Base-by-base conservation (phyloP, 2,888 invertebrate genomes). In the Cheilosia vernalis region DNA sequence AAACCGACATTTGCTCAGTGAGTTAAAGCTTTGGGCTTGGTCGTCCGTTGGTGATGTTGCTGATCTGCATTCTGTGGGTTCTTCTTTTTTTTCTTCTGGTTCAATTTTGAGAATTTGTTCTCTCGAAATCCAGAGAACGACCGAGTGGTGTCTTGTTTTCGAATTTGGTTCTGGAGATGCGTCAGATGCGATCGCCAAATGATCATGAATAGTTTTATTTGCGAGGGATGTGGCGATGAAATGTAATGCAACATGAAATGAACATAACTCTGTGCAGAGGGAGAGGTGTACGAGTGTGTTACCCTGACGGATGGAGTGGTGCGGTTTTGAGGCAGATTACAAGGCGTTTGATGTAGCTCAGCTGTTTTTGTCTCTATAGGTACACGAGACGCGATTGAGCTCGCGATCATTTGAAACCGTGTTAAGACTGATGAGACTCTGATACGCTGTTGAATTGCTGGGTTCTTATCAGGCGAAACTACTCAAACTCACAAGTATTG, bases 1-100 rank as follows among this genome's bases (percentile, higher is more conserved):
- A 70, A 69, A 69, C 81, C 81, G 76, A 81, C 81, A 81, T 85
- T 76, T 81, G 77, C 67, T 81, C 76, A 76, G 84, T 80, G 80
- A 84, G 80, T 70, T 80, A 84, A 84, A 84, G 80, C 80, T 76
- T 79, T 60, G 58, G 67, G 49, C 13, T 64, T 9, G 30, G 64
- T 40, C 61, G 74, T 6, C 27, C 27, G 27, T 27, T 27, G 27
- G 6, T 27, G 27, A 27, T 27, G 27, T 27, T 27, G 27, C 61
- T 79, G 74, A 69, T 84, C 66, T 69, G 67, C 61, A 73, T 64
- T 69, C 70, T 67, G 72, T 77, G 82, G 63, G 73, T 51, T n/a
- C n/a, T n/a, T n/a, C n/a, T n/a, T 47, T 7, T 51, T 44, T 30
- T 19, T 42, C 33, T 60, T 42, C 47, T 21, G 15, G 10, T 19